Evolutionary conservation across 2,888 invertebrate species (phyloP), one percentile per base, ranked within the genome.

Genomic region (Brassicogethes aeneus): DNA sequence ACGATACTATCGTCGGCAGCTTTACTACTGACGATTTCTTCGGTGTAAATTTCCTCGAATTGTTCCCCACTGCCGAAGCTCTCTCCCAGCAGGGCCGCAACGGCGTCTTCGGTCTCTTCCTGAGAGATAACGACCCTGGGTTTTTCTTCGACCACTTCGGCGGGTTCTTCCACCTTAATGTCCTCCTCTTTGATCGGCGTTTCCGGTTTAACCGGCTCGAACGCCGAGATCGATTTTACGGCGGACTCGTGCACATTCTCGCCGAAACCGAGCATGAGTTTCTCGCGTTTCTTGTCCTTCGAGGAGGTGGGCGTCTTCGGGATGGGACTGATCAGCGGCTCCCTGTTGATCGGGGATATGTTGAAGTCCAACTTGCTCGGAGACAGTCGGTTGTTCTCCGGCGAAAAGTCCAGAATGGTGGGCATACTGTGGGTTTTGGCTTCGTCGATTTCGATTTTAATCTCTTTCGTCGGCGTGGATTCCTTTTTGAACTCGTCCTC

Each of bases 91-190:
- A 92, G 69, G 1, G 91, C 90, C 5, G 90, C 90, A 0, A 92
- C 91, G 0, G 92, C 92, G 64, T 90, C 90, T 66, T 88, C 91
- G 0, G 91, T 92, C 69, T 92, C 91, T 70, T 91, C 91, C 66
- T 91, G 91, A 0, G 90, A 91, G 56, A 91, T 91, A 1, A 85
- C 74, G 7, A 85, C 85, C 36, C 88, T 75, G 0, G 85, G 84
- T 59, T 87, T 88, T 57, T 87, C 87, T 46, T 85, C 84, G 8
- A 69, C 66, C 40, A 61, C 65, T 56, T 62, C 70, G 2, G 67
- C 60, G 1, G 62, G 59, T 8, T 70, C 69, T 49, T 63, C 68
- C 7, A 65, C 57, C 32, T 51, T 60, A 44, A 63, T 59, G 39
- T 67, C 55, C 41, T 57, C 53, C 17, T 60, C 55, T 10, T 48